Conservation (phyloP, 1,140 invertebrate genomes). For the Drosophila arawakana region DNA sequence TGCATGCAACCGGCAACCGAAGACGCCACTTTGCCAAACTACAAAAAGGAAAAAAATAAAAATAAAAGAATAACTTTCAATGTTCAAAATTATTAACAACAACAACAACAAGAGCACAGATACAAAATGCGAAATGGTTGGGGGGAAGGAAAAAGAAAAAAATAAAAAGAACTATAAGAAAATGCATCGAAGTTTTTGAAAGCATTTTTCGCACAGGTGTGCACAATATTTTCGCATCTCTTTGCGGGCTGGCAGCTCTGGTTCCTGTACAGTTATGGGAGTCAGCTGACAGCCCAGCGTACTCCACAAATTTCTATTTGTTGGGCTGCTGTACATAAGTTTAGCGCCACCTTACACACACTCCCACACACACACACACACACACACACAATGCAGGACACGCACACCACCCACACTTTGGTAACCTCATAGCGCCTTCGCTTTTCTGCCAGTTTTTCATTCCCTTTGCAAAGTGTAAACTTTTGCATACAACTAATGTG, state of each 20-base stretch:
- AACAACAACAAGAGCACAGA: slow-evolving; percentile 9
- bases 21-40: slow-evolving; percentile 38
- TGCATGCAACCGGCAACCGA: slow-evolving; percentile 38
- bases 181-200: slow-evolving; percentile 73
- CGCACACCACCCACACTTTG: neutral
- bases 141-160: slow-evolving; percentile 4
- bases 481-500: slow-evolving; percentile 80
- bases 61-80: slow-evolving; percentile 54
- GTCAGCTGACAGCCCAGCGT: slow-evolving; percentile 63
- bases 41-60: neutral
- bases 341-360: neutral
- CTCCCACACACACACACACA: slow-evolving; percentile 1
- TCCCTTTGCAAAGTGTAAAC: slow-evolving; percentile 59
- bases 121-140: too few relatives aligned
- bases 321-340: slow-evolving; percentile 53
- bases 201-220: slow-evolving; percentile 77
- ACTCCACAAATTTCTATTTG: slow-evolving; percentile 76
- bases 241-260: slow-evolving; percentile 26
- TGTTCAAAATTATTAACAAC: slow-evolving; percentile 60
- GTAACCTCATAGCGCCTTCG: slow-evolving; percentile 9
- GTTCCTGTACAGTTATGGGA: slow-evolving; percentile 47
- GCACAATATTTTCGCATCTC: slow-evolving; percentile 74
- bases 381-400: neutral
- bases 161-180: slow-evolving; percentile 30
- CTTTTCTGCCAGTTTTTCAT: slow-evolving; percentile 52